Evolutionary conservation across 2,113 vertebrate genomes (phyloP).

Genomic region (Terrapene triunguis): DNA sequence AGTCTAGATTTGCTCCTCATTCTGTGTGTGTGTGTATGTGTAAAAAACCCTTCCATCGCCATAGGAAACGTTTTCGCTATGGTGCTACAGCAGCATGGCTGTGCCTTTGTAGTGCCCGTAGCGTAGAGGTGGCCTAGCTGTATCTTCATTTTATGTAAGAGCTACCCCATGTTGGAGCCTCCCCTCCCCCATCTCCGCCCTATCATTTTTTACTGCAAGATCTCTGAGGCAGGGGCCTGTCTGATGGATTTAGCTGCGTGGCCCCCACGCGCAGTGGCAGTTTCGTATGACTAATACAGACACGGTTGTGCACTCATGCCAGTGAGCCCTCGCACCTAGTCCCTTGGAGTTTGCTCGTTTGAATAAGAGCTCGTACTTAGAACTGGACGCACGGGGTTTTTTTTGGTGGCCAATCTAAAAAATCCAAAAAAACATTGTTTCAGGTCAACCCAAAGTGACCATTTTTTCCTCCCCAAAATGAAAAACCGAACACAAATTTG

Average conservation of each 20-base stretch:
- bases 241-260: background rate
- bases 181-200: background rate
- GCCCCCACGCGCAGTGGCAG: background rate
- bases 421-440: too few species aligned
- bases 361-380: background rate
- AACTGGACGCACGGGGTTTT: background rate
- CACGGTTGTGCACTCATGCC: background rate
- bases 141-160: background rate
- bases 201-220: background rate
- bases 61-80: too few species aligned
- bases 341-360: background rate
- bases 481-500: too few species aligned
- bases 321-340: too few species aligned
- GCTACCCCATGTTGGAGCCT: background rate
- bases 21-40: background rate
- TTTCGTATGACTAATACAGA: conserved; percentile 9
- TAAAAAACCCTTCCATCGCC: too few species aligned
- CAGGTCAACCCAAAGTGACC: too few species aligned
- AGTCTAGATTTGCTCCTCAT: background rate
- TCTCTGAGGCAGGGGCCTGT: background rate
- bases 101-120: too few species aligned
- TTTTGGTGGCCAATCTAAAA: too few species aligned
- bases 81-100: too few species aligned
- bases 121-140: background rate
- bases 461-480: too few species aligned